These are phyloP conservation scores for Maccullochella peelii DNA, from an alignment of 2,113 vertebrate genomes.

Conservation along the genomic window DNA sequence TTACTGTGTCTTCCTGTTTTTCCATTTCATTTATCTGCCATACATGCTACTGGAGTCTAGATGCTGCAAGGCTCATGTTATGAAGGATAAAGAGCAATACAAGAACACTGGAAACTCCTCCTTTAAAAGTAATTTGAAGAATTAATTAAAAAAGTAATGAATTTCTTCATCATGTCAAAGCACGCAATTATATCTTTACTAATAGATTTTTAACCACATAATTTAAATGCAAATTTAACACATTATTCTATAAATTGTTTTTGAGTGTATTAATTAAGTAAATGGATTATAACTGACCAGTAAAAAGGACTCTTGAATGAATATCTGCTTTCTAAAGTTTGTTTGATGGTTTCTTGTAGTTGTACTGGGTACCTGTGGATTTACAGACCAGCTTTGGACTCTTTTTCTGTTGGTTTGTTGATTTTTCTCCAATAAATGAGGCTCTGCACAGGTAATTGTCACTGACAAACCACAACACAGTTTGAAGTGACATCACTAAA, in stretches of 20 bases:
- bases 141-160: background rate
- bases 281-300: conserved; percentile 6
- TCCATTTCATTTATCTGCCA: conserved; percentile 12
- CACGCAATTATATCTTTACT: background rate
- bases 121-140: conserved; percentile 4
- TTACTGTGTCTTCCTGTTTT: background rate
- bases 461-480: background rate
- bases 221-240: conserved; percentile 8
- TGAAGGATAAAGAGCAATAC: background rate
- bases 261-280: conserved; percentile 3
- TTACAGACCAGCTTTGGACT: background rate
- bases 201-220: background rate
- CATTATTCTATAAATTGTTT: conserved; percentile 2
- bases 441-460: background rate
- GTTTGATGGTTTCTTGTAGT: background rate
- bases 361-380: conserved; percentile 1
- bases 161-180: background rate
- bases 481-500: background rate
- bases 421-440: background rate
- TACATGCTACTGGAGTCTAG: background rate
- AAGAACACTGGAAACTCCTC: background rate
- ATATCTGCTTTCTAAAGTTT: conserved; percentile 15
- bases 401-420: background rate
- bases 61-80: background rate
- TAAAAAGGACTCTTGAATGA: background rate